Evolutionary conservation across 2,113 vertebrate species (phyloP).

Genomic region (Paradisaea rubra): DNA sequence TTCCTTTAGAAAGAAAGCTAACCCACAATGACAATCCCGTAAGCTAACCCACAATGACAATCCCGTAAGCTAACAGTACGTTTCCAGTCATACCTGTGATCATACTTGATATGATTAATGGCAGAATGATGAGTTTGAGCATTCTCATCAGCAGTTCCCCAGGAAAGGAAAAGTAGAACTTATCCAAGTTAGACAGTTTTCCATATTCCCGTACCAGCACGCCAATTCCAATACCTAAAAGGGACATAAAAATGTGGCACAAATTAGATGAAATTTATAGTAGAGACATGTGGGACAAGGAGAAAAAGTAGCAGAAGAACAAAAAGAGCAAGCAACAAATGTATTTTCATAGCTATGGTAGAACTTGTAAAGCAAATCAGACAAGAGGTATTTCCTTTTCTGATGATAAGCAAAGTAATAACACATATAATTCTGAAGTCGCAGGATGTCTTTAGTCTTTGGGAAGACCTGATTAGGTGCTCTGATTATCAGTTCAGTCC

Average conservation of each 20-base stretch:
- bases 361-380: neutral
- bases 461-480: neutral
- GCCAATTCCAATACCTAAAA: constrained; percentile 84
- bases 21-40: neutral
- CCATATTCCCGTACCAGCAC: constrained; percentile 86
- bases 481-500: neutral
- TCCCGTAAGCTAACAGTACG: neutral
- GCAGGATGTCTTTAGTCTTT: neutral
- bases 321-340: neutral
- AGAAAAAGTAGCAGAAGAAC: neutral
- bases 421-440: neutral
- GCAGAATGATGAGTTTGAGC: constrained; percentile 95
- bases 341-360: neutral
- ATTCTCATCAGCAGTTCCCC: constrained; percentile 96
- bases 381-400: neutral
- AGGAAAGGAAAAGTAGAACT: constrained; percentile 93
- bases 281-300: neutral
- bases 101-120: constrained; percentile 96
- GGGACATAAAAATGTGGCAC: neutral
- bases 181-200: constrained; percentile 82
- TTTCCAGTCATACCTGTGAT: constrained; percentile 84
- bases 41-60: neutral
- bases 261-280: neutral
- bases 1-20: neutral
- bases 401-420: neutral